phyloP scores from a whole-genome alignment of 35 echinoderm and acorn worm species.

The Heliocidaris erythrogramma region DNA sequence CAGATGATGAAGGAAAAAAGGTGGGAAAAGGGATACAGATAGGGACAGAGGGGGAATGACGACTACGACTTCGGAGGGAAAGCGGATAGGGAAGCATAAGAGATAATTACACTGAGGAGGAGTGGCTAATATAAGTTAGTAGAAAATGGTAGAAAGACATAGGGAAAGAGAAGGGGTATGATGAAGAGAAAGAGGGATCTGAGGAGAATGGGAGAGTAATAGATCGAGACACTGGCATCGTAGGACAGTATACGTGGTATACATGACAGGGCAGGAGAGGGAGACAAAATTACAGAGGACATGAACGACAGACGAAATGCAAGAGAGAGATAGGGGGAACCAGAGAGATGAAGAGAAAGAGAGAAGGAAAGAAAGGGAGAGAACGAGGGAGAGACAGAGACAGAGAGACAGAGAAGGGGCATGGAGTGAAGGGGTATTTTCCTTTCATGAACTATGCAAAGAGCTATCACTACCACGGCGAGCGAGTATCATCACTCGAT shows the following conservation, averaged over 20 bases:
- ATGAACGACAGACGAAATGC: background rate
- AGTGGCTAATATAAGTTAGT: too few species aligned
- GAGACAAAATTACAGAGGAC: background rate
- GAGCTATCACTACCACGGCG: background rate
- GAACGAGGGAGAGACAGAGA: background rate
- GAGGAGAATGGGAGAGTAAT: too few species aligned
- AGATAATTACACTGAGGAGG: too few species aligned
- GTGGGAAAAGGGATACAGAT: background rate
- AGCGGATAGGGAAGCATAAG: too few species aligned
- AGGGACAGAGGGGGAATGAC: background rate
- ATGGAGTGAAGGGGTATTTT: background rate
- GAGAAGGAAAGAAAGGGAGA: background rate
- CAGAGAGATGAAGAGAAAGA: background rate
- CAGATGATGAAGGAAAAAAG: background rate
- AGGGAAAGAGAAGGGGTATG: too few species aligned
- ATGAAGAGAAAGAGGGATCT: too few species aligned
- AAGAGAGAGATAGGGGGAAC: background rate
- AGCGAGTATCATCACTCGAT: background rate
- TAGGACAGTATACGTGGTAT: background rate
- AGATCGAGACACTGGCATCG: too few species aligned
- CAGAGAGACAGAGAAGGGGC: background rate
- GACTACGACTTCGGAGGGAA: background rate
- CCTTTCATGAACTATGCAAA: constrained; percentile 17
- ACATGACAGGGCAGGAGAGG: background rate
- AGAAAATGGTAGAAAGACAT: too few species aligned